Evolutionary conservation across 1,140 invertebrate species (phyloP).

Genomic region (Drosophila erecta): DNA sequence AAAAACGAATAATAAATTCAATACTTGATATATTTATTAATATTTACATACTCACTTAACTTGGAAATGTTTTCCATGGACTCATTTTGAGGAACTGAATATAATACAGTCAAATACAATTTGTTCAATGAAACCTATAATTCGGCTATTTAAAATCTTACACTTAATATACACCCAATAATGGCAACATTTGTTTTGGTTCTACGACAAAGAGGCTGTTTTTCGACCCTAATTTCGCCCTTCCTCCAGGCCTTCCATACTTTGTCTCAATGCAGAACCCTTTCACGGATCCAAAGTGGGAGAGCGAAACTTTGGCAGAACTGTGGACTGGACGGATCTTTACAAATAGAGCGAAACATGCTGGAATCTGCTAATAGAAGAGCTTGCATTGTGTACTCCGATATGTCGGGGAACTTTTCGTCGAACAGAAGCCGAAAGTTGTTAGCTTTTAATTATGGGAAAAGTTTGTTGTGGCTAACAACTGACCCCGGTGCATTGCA

Average conservation of each 20-base stretch:
- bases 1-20: too few species aligned
- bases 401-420: constrained; percentile 30
- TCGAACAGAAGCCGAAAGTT: constrained; percentile 39
- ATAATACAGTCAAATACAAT: too few species aligned
- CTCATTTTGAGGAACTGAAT: too few species aligned
- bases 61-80: too few species aligned
- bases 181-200: too few species aligned
- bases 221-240: too few species aligned
- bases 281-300: constrained; percentile 5
- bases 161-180: too few species aligned
- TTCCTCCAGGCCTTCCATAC: too few species aligned
- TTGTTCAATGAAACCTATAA: too few species aligned
- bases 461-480: constrained; percentile 53
- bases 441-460: constrained; percentile 65
- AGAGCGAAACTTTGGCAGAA: constrained; percentile 45
- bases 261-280: neutral
- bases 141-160: too few species aligned
- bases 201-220: neutral
- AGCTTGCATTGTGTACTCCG: constrained; percentile 14
- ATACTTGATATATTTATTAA: too few species aligned
- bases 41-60: too few species aligned
- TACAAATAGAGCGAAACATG: constrained; percentile 44
- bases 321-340: constrained; percentile 36
- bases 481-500: constrained; percentile 36
- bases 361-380: constrained; percentile 24